Evolutionary conservation across 2,797 vertebrate genomes (phyloP).

Genomic region (Euphonia xanthogaster): DNA sequence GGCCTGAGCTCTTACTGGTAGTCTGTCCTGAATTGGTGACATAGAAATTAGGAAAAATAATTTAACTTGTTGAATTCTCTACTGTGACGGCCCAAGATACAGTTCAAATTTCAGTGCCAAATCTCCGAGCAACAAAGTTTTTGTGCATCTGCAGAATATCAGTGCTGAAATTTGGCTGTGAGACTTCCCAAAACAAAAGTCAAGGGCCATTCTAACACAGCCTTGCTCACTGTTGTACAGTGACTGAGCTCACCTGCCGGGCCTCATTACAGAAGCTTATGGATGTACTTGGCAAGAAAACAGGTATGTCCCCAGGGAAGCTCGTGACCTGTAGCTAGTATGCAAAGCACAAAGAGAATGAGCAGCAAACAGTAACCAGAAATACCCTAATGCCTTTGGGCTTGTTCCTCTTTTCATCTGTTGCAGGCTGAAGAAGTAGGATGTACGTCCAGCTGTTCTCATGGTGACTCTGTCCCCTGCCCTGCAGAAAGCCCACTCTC

Average conservation of each 20-base stretch:
- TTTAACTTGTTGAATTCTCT: not conserved
- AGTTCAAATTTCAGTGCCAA: not conserved
- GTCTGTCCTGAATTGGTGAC: not conserved
- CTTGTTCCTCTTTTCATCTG: slow-evolving; percentile 9
- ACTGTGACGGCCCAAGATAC: not conserved
- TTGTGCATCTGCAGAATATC: not conserved
- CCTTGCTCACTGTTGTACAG: not conserved
- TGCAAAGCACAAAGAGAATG: not conserved
- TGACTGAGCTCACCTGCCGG: not conserved
- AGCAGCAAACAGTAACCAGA: slow-evolving; percentile 3
- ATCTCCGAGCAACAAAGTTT: not conserved
- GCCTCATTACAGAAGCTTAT: slow-evolving; percentile 28
- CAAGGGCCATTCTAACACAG: not conserved
- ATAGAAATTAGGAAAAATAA: not conserved
- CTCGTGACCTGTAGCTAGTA: not conserved
- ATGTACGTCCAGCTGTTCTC: not conserved
- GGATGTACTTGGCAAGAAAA: slow-evolving; percentile 34
- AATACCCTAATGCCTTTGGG: not conserved
- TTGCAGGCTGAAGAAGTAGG: not conserved
- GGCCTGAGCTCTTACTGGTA: not conserved
- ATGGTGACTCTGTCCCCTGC: not conserved
- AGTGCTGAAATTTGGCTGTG: not conserved
- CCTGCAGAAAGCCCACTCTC: not conserved
- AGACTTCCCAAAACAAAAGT: not conserved
- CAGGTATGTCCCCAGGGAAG: not conserved